Evolutionary conservation across 2,797 vertebrate genomes (phyloP).

Genomic region (Champsocephalus gunnari): DNA sequence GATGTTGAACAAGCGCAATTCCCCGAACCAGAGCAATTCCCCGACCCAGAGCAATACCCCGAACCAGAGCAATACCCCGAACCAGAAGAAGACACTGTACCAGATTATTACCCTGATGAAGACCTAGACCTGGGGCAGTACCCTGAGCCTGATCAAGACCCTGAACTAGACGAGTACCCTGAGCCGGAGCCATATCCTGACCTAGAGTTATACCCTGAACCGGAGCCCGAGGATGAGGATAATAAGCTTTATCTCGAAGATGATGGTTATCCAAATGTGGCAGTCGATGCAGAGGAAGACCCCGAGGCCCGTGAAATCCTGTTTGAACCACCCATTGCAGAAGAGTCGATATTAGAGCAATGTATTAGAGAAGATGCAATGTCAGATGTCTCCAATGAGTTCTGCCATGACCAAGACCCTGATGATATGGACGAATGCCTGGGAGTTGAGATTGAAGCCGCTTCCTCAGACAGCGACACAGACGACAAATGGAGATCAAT

Average conservation of each 20-base stretch:
- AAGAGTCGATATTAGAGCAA: conserved; percentile 77
- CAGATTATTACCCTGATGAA: neutral
- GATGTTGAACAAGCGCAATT: neutral
- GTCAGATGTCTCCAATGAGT: conserved; percentile 83
- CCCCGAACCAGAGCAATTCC: neutral
- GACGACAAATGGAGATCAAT: conserved; percentile 87
- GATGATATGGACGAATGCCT: conserved; percentile 82
- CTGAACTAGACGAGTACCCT: conserved; percentile 10
- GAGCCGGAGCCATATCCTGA: conserved; percentile 28
- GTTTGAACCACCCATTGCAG: conserved; percentile 59
- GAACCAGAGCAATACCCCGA: conserved; percentile 1
- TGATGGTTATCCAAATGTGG: conserved; percentile 51
- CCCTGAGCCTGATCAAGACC: conserved; percentile 17
- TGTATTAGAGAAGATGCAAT: conserved; percentile 80
- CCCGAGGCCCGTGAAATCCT: conserved; percentile 39
- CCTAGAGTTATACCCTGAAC: conserved; percentile 20
- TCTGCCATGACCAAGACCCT: conserved; percentile 73
- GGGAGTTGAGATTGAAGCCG: conserved; percentile 79
- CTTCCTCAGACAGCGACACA: conserved; percentile 81
- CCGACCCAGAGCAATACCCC: neutral
- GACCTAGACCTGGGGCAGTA: conserved; percentile 6
- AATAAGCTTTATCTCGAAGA: conserved; percentile 47
- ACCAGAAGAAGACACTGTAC: neutral
- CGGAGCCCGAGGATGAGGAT: conserved; percentile 42
- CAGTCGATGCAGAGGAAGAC: conserved; percentile 55